Percentiles rank a stretch among this genome's conserved stretches.
Evolutionary conservation across 2,888 invertebrate species (phyloP).

Genomic region (Drosophila anomalipes): DNA sequence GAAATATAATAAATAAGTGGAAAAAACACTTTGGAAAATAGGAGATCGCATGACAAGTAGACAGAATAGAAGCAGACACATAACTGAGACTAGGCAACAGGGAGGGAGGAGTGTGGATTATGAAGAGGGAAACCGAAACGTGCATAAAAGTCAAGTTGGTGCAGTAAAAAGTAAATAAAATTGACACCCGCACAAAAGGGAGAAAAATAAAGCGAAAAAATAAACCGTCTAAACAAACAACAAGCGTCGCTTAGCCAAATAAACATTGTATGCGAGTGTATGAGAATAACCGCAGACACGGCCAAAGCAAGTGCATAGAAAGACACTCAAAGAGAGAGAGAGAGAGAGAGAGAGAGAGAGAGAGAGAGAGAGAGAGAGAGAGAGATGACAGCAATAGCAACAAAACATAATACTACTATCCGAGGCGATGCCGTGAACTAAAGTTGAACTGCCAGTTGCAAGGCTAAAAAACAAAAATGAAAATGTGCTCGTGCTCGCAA

Average conservation of each 20-base stretch:
- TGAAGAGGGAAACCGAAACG: slow-evolving; percentile 11
- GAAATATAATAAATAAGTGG: neutral
- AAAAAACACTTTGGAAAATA: slow-evolving; percentile 1
- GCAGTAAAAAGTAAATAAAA: slow-evolving; percentile 66
- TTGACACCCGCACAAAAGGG: slow-evolving; percentile 63
- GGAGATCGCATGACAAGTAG: slow-evolving; percentile 18
- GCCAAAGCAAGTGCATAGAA: slow-evolving; percentile 26
- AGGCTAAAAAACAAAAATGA: slow-evolving; percentile 33
- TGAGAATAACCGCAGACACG: slow-evolving; percentile 40
- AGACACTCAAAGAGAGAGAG: slow-evolving; percentile 2
- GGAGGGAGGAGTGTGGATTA: neutral
- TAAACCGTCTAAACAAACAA: slow-evolving; percentile 50
- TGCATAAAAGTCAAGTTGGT: slow-evolving; percentile 64
- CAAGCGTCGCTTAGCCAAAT: slow-evolving; percentile 66
- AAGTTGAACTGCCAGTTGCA: slow-evolving; percentile 48
- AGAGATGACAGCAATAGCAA: slow-evolving; percentile 11
- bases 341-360: neutral
- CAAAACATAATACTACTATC: slow-evolving; percentile 18
- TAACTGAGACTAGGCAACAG: slow-evolving; percentile 6
- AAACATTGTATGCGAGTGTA: slow-evolving; percentile 56
- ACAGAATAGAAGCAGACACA: slow-evolving; percentile 2
- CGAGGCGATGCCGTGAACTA: slow-evolving; percentile 32
- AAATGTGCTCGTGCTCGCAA: slow-evolving; percentile 41
- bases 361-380: neutral
- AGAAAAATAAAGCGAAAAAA: slow-evolving; percentile 50